These are phyloP conservation scores for Aproaerema taeniolella DNA, from an alignment of 2,888 invertebrate species.

Conservation along the genomic window DNA sequence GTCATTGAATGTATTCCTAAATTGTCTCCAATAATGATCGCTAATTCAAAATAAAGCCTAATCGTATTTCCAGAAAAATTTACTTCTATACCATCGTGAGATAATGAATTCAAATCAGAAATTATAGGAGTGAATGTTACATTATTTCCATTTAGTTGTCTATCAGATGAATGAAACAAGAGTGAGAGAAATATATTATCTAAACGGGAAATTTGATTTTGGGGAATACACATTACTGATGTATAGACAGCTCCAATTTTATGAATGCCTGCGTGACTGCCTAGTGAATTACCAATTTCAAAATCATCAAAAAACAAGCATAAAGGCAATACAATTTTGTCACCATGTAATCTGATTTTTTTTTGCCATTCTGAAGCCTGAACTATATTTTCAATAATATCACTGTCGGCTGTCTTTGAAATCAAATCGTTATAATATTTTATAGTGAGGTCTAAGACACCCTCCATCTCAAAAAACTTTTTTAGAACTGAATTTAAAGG, in stretches of 20 bases:
- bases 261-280: conserved; percentile 17
- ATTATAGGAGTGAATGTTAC: conserved; percentile 16
- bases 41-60: conserved; percentile 16
- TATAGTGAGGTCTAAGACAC: conserved; percentile 2
- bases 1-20: conserved; percentile 18
- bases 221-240: conserved; percentile 18
- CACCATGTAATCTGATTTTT: background rate
- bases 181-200: conserved; percentile 18
- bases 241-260: conserved; percentile 23
- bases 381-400: background rate
- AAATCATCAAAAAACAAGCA: conserved; percentile 19
- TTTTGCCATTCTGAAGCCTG: conserved; percentile 9
- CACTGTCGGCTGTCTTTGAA: too few species aligned
- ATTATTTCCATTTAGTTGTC: conserved; percentile 16
- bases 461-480: background rate
- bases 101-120: conserved; percentile 14
- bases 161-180: conserved; percentile 20
- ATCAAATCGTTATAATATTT: conserved; percentile 2
- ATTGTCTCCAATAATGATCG: conserved; percentile 18
- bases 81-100: conserved; percentile 6
- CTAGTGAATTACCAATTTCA: conserved; percentile 18
- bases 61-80: conserved; percentile 10
- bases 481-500: background rate
- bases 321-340: conserved; percentile 15
- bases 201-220: conserved; percentile 11